Base-by-base conservation (phyloP, 2,113 vertebrate genomes). In the Ia io region DNA sequence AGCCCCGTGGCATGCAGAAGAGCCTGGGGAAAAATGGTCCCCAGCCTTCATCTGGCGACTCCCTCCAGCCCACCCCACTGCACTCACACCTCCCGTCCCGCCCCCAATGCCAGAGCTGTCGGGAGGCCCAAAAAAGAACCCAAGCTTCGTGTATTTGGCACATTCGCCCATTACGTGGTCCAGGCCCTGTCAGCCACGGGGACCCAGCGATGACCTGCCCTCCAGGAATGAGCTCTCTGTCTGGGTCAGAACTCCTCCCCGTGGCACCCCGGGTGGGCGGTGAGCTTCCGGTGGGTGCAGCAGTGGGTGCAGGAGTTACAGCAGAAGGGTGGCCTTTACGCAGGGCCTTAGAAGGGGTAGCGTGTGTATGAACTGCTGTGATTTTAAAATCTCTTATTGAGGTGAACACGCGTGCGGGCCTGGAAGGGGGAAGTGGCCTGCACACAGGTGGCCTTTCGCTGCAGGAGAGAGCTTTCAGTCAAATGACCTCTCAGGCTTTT, bases 41-140 rank as follows among this genome's bases (percentile, higher is more conserved):
- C 42, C 44, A 69, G 37, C 2, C 76, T 12, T 32, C 3, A 49
- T 6, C 11, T 0, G 5, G 8, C 17, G 2, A 5, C 23, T 40
- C 18, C 17, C 1, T 6, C 28, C 42, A 40, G 23, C 18, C 5
- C 13, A 0, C 13, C 4, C 37, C 0, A 13, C 11, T 3, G 16
- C 32, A 28, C 32, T 44, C 13, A 28, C 35, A 1, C 10, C 16
- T 8, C 13, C 3, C 9, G 18, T 22, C 47, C 65, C 69, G 22
- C 37, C 20, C 12, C 35, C 42, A 35, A 53, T 63, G 69, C 56
- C 22, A 9, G 47, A 74, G 37, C 69, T n/a, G 8, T 40, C 65
- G 69, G 76, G 47, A 92, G 65, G 37, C 23, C 10, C 18, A 13
- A 56, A 63, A 74, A 22, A 73, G 18, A 74, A 47, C 13, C 40